These are phyloP conservation scores for Scaptomyza hsui DNA, from an alignment of 1,140 invertebrate genomes.

Conservation along the genomic window DNA sequence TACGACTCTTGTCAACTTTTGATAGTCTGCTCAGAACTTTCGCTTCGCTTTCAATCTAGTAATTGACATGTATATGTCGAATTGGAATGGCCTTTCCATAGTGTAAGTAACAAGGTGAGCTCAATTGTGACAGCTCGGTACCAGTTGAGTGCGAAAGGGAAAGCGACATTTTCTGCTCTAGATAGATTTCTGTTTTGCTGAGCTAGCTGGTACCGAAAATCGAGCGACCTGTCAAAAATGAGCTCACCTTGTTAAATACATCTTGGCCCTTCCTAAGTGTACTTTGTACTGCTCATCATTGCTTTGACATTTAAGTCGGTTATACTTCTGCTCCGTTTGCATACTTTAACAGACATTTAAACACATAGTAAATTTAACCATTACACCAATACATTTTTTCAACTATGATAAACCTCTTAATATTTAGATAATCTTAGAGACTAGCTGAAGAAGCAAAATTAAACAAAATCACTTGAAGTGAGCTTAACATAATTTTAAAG, in stretches of 20 bases:
- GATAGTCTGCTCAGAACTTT: background rate
- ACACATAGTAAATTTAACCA: background rate
- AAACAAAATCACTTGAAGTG: background rate
- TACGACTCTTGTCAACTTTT: background rate
- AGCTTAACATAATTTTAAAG: background rate
- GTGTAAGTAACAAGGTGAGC: too few species aligned
- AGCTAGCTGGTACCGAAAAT: too few species aligned
- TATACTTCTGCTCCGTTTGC: background rate
- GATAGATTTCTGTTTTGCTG: too few species aligned
- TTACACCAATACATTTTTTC: background rate
- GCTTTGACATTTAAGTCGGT: constrained; percentile 12
- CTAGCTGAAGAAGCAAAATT: background rate
- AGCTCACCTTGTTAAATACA: too few species aligned
- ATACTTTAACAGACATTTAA: constrained; percentile 10
- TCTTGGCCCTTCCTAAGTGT: too few species aligned
- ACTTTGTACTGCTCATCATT: constrained; percentile 50
- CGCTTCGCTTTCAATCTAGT: background rate
- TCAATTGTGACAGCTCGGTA: too few species aligned
- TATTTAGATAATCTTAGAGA: background rate
- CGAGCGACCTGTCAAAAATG: too few species aligned
- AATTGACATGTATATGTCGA: background rate
- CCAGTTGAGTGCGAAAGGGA: too few species aligned
- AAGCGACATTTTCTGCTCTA: too few species aligned
- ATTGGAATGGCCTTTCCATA: background rate
- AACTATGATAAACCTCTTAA: constrained; percentile 1